Evolutionary conservation across 2,888 invertebrate species (phyloP), one percentile per base, ranked within the genome.

Genomic region (Reticulitermes lucifugus): DNA sequence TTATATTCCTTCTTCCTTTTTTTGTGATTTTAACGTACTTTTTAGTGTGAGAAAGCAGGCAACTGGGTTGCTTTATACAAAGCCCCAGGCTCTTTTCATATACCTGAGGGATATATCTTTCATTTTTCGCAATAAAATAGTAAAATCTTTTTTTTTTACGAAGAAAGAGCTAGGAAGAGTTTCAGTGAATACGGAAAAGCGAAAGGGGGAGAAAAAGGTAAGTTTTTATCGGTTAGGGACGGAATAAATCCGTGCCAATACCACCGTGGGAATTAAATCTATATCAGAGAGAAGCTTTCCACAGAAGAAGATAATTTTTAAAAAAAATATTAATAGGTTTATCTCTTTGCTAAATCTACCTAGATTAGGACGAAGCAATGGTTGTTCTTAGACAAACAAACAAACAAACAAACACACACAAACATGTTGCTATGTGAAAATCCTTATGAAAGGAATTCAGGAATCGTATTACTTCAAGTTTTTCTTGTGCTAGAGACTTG

Each of bases 1-100:
- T 85, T 85, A 85, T 85, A 65, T 65, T 65, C 83, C 2, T 51
- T 7, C 83, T 85, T 71, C 43, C 43, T 51, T 41, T 80, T 85
- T 85, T 83, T 83, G 85, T 83, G 83, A 83, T 79, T 85, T 83
- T 83, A 85, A 85, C 85, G 85, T 83, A 83, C 85, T 83, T 85
- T 84, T 83, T 79, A 51, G 71, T 85, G 85, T 85, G 85, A 83
- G 83, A 83, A 85, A 55, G 65, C 73, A 51, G 55, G 71, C 71
- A 83, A 85, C 83, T 83, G 83, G 85, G 83, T 83, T 82, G 22
- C 43, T 75, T 85, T 75, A 81, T 60, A 85, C 75, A 85, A 85
- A 85, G 43, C 43, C 77, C 3, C 46, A 7, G 1, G 77, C 12
- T n/a, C 70, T 79, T 83, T 83, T 60, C 71, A 43, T 71, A 59